phyloP scores from a whole-genome alignment of 2,888 invertebrate genomes.

The Serrognathus titanus region DNA sequence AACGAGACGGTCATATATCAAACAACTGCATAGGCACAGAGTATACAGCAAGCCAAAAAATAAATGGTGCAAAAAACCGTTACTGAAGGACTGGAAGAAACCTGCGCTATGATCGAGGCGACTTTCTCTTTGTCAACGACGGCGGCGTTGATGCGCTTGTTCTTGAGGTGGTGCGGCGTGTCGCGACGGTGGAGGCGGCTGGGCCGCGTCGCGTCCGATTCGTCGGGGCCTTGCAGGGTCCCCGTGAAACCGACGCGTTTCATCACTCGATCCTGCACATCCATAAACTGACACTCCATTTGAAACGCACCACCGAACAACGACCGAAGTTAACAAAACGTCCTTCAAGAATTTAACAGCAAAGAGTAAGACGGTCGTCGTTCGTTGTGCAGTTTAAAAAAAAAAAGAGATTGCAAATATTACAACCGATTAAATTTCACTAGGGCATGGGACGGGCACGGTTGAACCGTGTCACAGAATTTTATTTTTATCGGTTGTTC shows the following conservation, averaged over 20 bases:
- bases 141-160: constrained; percentile 80
- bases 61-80: background rate
- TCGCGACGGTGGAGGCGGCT: constrained; percentile 83
- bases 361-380: too few relatives aligned
- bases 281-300: background rate
- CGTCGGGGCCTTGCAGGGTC: constrained; percentile 47
- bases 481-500: too few relatives aligned
- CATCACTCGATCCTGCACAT: constrained; percentile 51
- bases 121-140: constrained; percentile 67
- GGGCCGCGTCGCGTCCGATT: constrained; percentile 54
- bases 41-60: background rate
- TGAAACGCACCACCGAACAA: too few relatives aligned
- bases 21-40: too few relatives aligned
- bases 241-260: constrained; percentile 64
- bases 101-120: constrained; percentile 68
- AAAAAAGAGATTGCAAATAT: too few relatives aligned
- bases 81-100: constrained; percentile 33
- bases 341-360: too few relatives aligned
- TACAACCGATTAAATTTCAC: too few relatives aligned
- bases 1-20: too few relatives aligned
- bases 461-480: too few relatives aligned
- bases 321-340: too few relatives aligned
- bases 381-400: too few relatives aligned
- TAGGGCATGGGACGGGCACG: too few relatives aligned
- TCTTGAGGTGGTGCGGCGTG: constrained; percentile 98